Evolutionary conservation across 2,113 vertebrate genomes (phyloP), one percentile per base, ranked within the genome.

Genomic region (Sturnira hondurensis): DNA sequence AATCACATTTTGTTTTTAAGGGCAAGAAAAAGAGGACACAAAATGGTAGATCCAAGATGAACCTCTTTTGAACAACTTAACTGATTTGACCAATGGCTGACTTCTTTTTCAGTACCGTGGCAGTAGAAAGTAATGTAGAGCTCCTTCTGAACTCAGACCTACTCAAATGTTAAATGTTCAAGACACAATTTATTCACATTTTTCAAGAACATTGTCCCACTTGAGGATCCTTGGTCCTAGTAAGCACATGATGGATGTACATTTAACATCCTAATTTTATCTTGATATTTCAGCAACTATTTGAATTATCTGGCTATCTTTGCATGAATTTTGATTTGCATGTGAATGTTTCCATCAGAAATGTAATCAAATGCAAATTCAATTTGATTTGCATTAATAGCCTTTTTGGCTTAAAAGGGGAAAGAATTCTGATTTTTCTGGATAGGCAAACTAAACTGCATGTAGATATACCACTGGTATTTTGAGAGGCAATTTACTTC

Each of bases 361-460:
- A 98, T 98, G 96, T 91, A 97, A 98, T 97, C 97, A 97, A 97
- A 97, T 97, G 97, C 97, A 98, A 97, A 98, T 98, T 96, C 86
- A 97, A 93, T 94, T 96, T 94, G 93, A 97, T 97, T 97, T 97
- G 96, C 96, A 97, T 98, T 97, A 97, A 97, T 97, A 97, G 96
- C 89, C 89, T 89, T 98, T 97, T 98, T 63, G 63, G 91, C 70
- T 97, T 97, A 94, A 97, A 97, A 91, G 74, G 86, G 47, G 95
- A 76, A 58, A 96, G 97, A 97, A 96, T 96, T 95, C 85, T 96
- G 94, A 97, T 96, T 96, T 95, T 98, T 98, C 96, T 97, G 96
- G 96, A 96, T 96, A 98, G 96, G 94, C 96, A 96, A 97, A 94
- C 81, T 89, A 94, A 96, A 93, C 80, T 96, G 84, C 96, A 91